Evolutionary conservation across 2,888 invertebrate species (phyloP).

Genomic region (Autographa pulchrina): DNA sequence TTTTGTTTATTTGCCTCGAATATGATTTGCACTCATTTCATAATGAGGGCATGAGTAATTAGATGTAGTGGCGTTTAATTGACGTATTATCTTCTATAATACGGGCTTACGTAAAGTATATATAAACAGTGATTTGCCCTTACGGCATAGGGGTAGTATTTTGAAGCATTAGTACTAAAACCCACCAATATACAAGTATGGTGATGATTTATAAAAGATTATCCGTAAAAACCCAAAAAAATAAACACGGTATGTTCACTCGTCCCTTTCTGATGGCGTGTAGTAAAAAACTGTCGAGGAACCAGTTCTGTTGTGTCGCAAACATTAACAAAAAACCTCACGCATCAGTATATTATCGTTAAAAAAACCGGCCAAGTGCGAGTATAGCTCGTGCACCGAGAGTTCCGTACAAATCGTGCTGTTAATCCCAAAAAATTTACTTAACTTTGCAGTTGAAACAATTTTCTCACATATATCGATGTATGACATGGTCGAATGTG

Average conservation of each 20-base stretch:
- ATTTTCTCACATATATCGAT: too few species aligned
- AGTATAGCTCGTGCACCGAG: too few species aligned
- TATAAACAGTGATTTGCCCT: neutral
- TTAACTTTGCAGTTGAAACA: too few species aligned
- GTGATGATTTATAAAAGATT: neutral
- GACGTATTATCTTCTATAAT: constrained; percentile 12
- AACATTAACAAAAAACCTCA: constrained; percentile 21
- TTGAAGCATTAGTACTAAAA: neutral
- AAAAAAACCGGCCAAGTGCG: constrained; percentile 14
- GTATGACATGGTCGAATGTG: too few species aligned
- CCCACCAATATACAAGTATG: too few species aligned
- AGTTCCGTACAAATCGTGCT: too few species aligned
- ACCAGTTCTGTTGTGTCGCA: constrained; percentile 25
- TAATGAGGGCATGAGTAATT: constrained; percentile 48
- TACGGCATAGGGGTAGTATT: neutral
- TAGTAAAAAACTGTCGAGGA: constrained; percentile 16
- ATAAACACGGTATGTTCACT: constrained; percentile 11
- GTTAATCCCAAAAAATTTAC: too few species aligned
- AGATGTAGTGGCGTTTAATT: constrained; percentile 17
- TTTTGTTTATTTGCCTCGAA: constrained; percentile 35
- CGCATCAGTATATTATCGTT: constrained; percentile 17
- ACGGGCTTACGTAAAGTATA: constrained; percentile 7
- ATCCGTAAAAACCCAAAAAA: neutral
- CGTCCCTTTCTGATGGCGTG: neutral
- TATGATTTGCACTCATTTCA: constrained; percentile 47